phyloP scores from a whole-genome alignment of 2,113 vertebrate species.

The Struthio camelus region DNA sequence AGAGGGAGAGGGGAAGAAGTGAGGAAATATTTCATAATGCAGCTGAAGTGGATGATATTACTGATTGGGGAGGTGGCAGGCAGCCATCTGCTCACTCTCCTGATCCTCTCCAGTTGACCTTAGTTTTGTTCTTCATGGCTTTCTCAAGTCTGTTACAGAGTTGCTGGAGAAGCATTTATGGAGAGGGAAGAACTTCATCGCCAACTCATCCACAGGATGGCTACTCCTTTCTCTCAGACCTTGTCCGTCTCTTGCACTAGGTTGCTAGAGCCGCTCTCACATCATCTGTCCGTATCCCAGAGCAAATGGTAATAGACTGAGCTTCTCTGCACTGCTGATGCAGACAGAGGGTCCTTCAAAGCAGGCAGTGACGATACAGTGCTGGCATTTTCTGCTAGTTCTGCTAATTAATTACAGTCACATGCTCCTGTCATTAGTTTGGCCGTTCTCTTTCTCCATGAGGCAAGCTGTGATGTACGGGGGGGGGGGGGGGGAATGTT shows the following conservation, averaged over 20 bases:
- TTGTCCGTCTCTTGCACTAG: not conserved
- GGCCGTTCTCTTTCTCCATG: not conserved
- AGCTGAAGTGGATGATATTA: not conserved
- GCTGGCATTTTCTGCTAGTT: constrained; percentile 36
- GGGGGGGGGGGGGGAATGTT: not conserved
- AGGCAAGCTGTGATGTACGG: not conserved
- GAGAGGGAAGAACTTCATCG: not conserved
- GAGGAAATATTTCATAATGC: not conserved
- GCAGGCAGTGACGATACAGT: constrained; percentile 41
- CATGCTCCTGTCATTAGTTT: constrained; percentile 7
- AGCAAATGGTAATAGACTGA: not conserved
- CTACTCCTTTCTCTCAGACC: not conserved
- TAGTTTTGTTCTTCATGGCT: constrained; percentile 11
- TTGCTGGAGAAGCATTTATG: not conserved
- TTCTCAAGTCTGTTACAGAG: not conserved
- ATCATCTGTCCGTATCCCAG: not conserved
- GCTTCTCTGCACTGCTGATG: not conserved
- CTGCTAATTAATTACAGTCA: constrained; percentile 51
- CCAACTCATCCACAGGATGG: not conserved
- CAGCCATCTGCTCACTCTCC: not conserved
- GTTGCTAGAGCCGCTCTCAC: not conserved
- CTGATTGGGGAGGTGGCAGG: constrained; percentile 12
- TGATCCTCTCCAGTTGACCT: not conserved
- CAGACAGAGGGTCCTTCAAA: constrained; percentile 40
- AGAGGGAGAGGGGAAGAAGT: not conserved